Evolutionary conservation across 2,888 invertebrate species (phyloP), one percentile per base, ranked within the genome.

Genomic region (Parthenolecanium corni): DNA sequence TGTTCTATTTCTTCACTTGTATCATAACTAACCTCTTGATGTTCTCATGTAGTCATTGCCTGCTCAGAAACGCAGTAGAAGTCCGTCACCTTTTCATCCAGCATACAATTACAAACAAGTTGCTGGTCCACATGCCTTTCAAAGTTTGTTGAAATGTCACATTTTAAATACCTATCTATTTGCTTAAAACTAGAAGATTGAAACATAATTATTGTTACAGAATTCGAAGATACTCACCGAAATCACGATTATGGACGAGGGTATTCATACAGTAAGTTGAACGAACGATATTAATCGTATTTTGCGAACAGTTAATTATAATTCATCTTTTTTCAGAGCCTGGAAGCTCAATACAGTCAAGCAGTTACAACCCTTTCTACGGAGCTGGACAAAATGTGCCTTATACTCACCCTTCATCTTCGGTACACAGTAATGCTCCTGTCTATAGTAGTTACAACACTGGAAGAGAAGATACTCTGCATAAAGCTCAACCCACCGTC

Each of bases 71-170:
- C 46, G 58, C 18, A 58, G 49, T 6, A 18, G 58, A 49, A 58
- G 58, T 31, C 58, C 58, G 36, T 58, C 58, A 49, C 58, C 58
- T 12, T 14, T 58, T 12, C 47, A 58, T 38, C 58, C 58, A 11
- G 1, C 44, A 1, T 57, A 58, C 12, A 23, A n/a, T 9, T 47
- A 58, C n/a, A 62, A 53, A 36, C 62, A 62, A 46, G 53, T 44
- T 36, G 52, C 62, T 21, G 62, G 62, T 18, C 62, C 62, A 18
- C 62, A 62, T 46, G 42, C 62, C 2, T 62, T 62, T 53, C 62
- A 62, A 62, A 62, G 62, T 62, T 46, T 23, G 31, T 31, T 31
- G 9, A 31, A 46, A 54, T 54, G 1, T 21, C 5, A n/a, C 51
- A 23, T 18, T 14, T 52, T 52, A n/a, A n/a, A n/a, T n/a, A n/a